phyloP scores from a whole-genome alignment of 2,888 invertebrate species.

The Hesperia comma region DNA sequence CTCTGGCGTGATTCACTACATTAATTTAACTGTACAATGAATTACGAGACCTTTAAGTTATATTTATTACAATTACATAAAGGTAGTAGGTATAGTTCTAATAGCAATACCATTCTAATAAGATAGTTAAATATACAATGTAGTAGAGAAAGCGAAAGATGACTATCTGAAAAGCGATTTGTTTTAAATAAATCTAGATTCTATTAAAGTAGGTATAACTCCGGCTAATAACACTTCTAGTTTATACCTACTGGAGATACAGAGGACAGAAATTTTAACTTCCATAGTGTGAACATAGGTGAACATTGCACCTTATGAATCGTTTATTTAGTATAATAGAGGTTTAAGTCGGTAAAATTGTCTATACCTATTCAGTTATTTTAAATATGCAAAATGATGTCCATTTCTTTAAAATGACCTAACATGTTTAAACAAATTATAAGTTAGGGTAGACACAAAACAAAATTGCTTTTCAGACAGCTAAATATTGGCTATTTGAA shows the following conservation, averaged over 20 bases:
- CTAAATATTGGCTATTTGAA: constrained; percentile 13
- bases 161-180: constrained; percentile 59
- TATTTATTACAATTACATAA: constrained; percentile 71
- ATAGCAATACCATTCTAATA: constrained; percentile 67
- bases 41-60: constrained; percentile 78
- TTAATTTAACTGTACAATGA: constrained; percentile 83
- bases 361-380: too few species aligned
- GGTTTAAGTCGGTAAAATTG: too few species aligned
- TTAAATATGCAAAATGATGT: too few species aligned
- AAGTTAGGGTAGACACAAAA: neutral
- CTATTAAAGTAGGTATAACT: neutral
- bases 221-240: too few species aligned
- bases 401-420: too few species aligned
- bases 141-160: constrained; percentile 38
- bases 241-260: too few species aligned
- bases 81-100: constrained; percentile 68
- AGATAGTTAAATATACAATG: constrained; percentile 60
- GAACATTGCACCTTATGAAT: too few species aligned
- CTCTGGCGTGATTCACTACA: constrained; percentile 79
- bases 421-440: too few species aligned
- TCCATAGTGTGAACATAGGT: too few species aligned
- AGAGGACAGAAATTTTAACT: too few species aligned
- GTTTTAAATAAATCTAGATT: constrained; percentile 2
- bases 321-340: neutral
- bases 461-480: constrained; percentile 23